Conservation (phyloP, 1,140 invertebrate species). For the Drosophila serrata region DNA sequence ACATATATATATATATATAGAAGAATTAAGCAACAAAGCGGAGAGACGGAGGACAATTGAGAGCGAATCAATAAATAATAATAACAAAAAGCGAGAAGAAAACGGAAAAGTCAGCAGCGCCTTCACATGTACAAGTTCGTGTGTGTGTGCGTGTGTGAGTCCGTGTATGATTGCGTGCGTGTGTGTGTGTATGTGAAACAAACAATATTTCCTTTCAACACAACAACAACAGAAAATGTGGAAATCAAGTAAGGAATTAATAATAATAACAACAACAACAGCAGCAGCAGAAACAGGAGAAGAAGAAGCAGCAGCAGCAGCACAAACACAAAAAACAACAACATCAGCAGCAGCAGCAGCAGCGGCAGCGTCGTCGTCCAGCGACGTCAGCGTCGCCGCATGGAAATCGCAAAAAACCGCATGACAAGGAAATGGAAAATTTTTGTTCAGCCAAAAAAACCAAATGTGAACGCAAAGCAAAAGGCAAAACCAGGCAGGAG, state of each 20-base stretch:
- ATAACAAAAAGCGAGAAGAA: slow-evolving; percentile 35
- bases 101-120: slow-evolving; percentile 25
- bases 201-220: slow-evolving; percentile 32
- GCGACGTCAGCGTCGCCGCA: slow-evolving; percentile 47
- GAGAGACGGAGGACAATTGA: slow-evolving; percentile 22
- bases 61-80: slow-evolving; percentile 53
- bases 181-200: slow-evolving; percentile 23
- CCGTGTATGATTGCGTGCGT: slow-evolving; percentile 6
- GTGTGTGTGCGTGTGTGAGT: slow-evolving; percentile 18
- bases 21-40: slow-evolving; percentile 35
- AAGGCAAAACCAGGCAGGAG: slow-evolving; percentile 22
- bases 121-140: slow-evolving; percentile 26
- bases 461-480: slow-evolving; percentile 45
- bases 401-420: slow-evolving; percentile 54
- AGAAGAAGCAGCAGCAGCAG: slow-evolving; percentile 6
- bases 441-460: slow-evolving; percentile 37
- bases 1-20: slow-evolving; percentile 10
- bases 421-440: slow-evolving; percentile 59
- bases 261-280: slow-evolving; percentile 28
- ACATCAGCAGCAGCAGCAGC: slow-evolving; percentile 21
- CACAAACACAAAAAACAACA: slow-evolving; percentile 40
- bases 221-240: slow-evolving; percentile 51
- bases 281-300: slow-evolving; percentile 19
- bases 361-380: slow-evolving; percentile 40
- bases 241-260: slow-evolving; percentile 40